Conservation (phyloP, 2,113 vertebrate genomes). For the Macaca nemestrina region DNA sequence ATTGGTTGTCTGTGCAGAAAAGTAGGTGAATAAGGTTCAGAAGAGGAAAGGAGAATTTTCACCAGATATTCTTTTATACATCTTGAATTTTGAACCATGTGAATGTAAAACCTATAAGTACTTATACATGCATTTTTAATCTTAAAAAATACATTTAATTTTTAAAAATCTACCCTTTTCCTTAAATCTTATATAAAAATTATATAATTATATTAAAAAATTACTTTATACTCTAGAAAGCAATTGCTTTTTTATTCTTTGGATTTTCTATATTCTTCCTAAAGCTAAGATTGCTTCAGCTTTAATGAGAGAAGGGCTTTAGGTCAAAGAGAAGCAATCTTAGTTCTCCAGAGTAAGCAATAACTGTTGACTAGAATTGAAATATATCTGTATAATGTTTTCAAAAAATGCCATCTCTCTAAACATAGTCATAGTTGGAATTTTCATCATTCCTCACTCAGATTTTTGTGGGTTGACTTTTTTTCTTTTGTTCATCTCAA, state of each 20-base stretch:
- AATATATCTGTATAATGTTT: neutral
- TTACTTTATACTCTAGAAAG: neutral
- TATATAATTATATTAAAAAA: neutral
- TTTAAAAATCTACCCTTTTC: neutral
- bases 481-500: neutral
- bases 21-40: neutral
- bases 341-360: slow-evolving; percentile 16
- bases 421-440: neutral
- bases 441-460: neutral
- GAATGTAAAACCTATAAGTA: neutral
- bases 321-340: neutral
- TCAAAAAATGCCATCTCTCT: neutral
- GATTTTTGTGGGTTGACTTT: neutral
- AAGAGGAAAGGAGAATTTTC: neutral
- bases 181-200: neutral
- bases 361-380: neutral
- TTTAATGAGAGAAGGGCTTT: neutral
- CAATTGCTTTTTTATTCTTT: slow-evolving; percentile 26
- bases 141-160: neutral
- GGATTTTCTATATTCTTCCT: neutral
- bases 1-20: neutral
- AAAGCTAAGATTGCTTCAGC: neutral
- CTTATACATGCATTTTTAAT: neutral
- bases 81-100: neutral
- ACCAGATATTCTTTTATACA: neutral